Percentiles rank a stretch among this genome's conserved stretches.
Evolutionary conservation across 2,888 invertebrate genomes (phyloP).

Genomic region (Horisme vitalbata): DNA sequence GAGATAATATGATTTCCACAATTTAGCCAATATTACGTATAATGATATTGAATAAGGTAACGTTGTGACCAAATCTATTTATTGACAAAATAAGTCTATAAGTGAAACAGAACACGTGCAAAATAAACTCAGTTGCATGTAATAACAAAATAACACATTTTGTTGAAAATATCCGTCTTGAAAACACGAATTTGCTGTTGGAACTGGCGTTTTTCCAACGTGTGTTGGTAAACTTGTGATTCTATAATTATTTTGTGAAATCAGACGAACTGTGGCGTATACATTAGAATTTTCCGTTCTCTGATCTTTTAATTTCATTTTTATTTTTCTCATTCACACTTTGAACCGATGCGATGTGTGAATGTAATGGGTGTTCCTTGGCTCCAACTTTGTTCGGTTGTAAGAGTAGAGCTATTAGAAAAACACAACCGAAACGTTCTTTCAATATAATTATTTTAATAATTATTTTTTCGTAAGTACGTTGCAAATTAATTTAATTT

Average conservation of each 20-base stretch:
- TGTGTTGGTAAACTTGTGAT: constrained; percentile 64
- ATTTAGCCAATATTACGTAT: no score
- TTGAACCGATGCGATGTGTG: no score
- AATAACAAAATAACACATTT: constrained; percentile 16
- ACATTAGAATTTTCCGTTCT: constrained; percentile 4
- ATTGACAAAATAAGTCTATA: not conserved
- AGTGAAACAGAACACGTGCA: not conserved
- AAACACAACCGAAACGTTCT: no score
- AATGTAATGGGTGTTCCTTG: no score
- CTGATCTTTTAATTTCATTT: not conserved
- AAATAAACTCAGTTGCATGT: constrained; percentile 15
- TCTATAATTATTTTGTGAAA: constrained; percentile 59
- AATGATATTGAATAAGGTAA: no score
- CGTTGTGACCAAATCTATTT: no score
- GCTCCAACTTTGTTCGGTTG: no score
- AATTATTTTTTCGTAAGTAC: no score
- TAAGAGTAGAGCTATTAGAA: no score
- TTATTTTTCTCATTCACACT: not conserved
- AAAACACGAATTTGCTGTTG: constrained; percentile 19
- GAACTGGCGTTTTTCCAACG: constrained; percentile 65
- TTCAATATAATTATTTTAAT: no score
- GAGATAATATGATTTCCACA: no score
- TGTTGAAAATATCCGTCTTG: constrained; percentile 12
- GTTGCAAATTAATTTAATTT: no score
- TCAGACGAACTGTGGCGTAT: constrained; percentile 7